phyloP scores from a whole-genome alignment of 2,888 invertebrate genomes.

The Pyrrhosoma nymphula region DNA sequence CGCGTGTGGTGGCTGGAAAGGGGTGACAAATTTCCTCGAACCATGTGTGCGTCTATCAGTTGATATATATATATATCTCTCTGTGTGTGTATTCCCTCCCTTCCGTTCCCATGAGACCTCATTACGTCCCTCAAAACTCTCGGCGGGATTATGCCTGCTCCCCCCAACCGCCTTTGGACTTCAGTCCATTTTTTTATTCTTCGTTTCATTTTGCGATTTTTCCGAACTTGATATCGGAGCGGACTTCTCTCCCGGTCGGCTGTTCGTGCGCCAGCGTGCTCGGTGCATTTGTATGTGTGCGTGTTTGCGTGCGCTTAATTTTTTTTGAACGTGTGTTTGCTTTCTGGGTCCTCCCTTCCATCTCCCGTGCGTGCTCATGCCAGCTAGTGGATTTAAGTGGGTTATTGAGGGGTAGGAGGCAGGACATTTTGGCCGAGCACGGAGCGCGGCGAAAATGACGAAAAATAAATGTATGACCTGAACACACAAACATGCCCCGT shows the following conservation, averaged over 20 bases:
- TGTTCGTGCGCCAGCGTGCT: not conserved
- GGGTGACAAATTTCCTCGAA: not conserved
- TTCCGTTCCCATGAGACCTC: conserved; percentile 4
- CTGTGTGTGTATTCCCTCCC: not conserved
- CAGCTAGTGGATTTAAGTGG: not conserved
- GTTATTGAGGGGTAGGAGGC: not conserved
- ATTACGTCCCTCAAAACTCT: not conserved
- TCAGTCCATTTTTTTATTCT: not conserved
- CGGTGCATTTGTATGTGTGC: not conserved
- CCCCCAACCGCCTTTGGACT: not conserved
- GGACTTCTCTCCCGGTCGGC: not conserved
- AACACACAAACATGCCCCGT: not conserved
- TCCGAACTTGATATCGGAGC: not conserved
- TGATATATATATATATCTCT: not conserved
- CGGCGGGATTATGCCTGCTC: not conserved
- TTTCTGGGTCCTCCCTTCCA: not conserved
- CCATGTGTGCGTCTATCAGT: not conserved
- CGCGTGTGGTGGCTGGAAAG: not conserved
- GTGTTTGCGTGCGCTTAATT: not conserved
- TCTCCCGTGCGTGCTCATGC: not conserved
- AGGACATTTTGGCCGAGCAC: too few relatives aligned
- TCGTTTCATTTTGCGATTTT: not conserved
- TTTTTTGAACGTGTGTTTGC: not conserved
- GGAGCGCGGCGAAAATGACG: not conserved
- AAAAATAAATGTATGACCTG: not conserved